Conservation (phyloP, 2,797 vertebrate species). For the Rhynchotus rufescens region DNA sequence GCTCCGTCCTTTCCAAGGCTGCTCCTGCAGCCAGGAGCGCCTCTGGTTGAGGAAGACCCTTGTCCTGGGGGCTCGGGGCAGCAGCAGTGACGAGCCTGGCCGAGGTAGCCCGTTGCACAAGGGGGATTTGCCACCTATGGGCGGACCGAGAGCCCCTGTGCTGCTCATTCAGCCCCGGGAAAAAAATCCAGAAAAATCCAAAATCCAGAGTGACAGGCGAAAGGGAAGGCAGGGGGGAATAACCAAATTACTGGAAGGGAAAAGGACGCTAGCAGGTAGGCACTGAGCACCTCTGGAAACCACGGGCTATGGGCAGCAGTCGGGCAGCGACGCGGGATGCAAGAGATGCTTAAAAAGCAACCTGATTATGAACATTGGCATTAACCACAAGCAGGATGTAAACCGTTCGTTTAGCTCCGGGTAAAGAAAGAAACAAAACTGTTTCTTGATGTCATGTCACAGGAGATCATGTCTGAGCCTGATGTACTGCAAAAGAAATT, state of each 20-base stretch:
- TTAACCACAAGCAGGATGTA: slow-evolving; percentile 54
- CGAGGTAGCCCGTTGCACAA: neutral
- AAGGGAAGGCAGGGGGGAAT: neutral
- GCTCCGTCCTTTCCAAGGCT: neutral
- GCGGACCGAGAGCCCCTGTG: neutral
- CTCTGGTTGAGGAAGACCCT: neutral
- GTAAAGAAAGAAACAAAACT: slow-evolving; percentile 64
- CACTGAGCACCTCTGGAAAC: neutral
- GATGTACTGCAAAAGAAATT: slow-evolving; percentile 56
- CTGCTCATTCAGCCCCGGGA: neutral
- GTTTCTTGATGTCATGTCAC: slow-evolving; percentile 63
- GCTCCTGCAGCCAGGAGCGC: fast-evolving
- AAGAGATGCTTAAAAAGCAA: neutral
- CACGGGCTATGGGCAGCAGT: neutral
- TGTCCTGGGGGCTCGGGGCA: neutral
- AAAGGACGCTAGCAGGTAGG: neutral
- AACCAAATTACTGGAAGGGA: neutral
- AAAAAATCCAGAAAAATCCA: neutral
- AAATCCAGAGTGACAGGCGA: neutral
- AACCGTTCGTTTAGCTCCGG: slow-evolving; percentile 53
- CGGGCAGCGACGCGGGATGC: neutral
- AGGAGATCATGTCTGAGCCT: slow-evolving; percentile 32
- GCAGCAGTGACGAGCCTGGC: fast-evolving
- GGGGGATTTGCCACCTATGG: neutral
- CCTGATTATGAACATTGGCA: neutral